These are phyloP conservation scores for Theristicus caerulescens DNA, from an alignment of 2,113 vertebrate species.

Conservation along the genomic window DNA sequence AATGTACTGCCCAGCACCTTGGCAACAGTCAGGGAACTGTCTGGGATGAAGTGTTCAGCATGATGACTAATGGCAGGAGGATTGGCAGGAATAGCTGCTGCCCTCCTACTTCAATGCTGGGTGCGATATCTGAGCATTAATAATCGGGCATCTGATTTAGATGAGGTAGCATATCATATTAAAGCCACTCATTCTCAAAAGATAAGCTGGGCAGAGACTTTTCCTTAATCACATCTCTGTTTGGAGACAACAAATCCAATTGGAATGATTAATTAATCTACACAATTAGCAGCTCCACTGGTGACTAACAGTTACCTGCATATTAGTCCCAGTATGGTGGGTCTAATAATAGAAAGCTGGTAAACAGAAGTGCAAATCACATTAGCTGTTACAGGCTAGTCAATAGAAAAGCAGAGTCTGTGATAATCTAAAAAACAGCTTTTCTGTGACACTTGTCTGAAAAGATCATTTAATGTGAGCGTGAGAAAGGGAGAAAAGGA, in stretches of 20 bases:
- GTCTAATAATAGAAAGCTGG: slow-evolving; percentile 17
- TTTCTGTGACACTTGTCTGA: slow-evolving; percentile 10
- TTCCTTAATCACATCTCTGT: neutral
- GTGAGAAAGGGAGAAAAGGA: neutral
- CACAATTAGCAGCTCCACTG: slow-evolving; percentile 21
- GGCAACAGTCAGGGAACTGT: neutral
- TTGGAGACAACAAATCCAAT: neutral
- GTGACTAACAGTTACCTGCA: slow-evolving; percentile 38
- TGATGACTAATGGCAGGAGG: neutral
- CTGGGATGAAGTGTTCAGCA: neutral
- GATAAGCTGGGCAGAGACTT: neutral
- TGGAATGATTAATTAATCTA: slow-evolving; percentile 16
- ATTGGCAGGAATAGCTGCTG: neutral
- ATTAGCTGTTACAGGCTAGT: neutral
- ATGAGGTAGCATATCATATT: neutral
- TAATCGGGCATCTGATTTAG: neutral
- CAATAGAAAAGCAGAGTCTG: neutral
- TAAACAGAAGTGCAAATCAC: slow-evolving; percentile 6
- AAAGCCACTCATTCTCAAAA: neutral
- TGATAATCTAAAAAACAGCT: slow-evolving; percentile 18
- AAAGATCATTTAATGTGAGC: neutral
- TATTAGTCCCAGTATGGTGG: neutral
- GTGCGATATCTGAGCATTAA: neutral
- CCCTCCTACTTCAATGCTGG: neutral
- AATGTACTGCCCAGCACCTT: neutral